These are phyloP conservation scores for Mechanitis messenoides DNA, from an alignment of 2,888 invertebrate genomes.

Conservation along the genomic window DNA sequence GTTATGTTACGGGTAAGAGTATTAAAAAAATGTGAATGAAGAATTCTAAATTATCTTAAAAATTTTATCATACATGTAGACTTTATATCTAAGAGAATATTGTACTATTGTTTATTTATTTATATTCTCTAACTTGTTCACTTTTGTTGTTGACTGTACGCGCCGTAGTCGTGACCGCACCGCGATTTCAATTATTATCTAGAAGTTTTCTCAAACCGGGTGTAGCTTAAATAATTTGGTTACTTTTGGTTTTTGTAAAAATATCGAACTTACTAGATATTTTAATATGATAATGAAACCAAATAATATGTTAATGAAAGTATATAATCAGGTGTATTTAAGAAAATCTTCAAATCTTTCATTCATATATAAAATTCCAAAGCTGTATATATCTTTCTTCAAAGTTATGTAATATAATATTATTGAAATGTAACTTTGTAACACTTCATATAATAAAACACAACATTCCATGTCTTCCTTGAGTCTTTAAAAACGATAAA, in stretches of 20 bases:
- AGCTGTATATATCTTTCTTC: neutral
- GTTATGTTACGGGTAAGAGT: too few species aligned
- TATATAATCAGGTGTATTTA: too few species aligned
- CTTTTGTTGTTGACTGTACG: constrained; percentile 44
- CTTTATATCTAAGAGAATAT: too few species aligned
- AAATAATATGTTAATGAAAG: too few species aligned
- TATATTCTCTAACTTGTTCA: neutral
- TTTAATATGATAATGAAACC: too few species aligned
- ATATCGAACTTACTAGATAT: constrained; percentile 21
- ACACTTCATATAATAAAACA: constrained; percentile 55
- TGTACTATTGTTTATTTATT: neutral
- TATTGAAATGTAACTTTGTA: constrained; percentile 3
- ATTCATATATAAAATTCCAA: too few species aligned
- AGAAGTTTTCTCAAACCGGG: constrained; percentile 62
- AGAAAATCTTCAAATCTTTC: too few species aligned
- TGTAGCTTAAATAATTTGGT: constrained; percentile 64
- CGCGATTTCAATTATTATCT: constrained; percentile 74
- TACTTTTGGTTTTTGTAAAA: constrained; percentile 53
- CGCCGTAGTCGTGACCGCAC: constrained; percentile 69
- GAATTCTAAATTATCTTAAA: too few species aligned
- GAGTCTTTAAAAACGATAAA: constrained; percentile 74
- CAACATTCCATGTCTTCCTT: constrained; percentile 72
- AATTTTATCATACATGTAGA: too few species aligned
- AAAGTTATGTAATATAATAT: neutral
- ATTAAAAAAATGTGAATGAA: too few species aligned